These are phyloP conservation scores for Gymnogyps californianus DNA, from an alignment of 2,113 vertebrate genomes.

Conservation along the genomic window DNA sequence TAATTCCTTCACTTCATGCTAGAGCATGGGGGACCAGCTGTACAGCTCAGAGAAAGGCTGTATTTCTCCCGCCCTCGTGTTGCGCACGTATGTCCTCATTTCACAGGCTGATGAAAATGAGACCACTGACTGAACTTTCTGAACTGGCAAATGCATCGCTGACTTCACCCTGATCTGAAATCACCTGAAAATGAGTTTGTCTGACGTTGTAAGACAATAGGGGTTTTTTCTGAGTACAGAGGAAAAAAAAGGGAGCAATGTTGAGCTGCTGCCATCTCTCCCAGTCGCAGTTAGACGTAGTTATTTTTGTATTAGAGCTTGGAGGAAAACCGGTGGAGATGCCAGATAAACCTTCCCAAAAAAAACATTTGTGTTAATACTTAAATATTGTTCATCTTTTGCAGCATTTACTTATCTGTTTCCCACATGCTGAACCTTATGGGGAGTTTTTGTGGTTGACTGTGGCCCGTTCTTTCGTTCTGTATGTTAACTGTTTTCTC, in stretches of 20 bases:
- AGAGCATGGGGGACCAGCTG: accelerated
- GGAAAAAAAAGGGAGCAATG: neutral
- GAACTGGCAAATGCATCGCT: neutral
- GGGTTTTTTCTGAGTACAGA: neutral
- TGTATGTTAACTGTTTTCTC: neutral
- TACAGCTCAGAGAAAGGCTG: neutral
- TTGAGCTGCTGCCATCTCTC: constrained; percentile 31
- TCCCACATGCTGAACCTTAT: constrained; percentile 55
- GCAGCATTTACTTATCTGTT: constrained; percentile 27
- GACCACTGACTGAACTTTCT: neutral
- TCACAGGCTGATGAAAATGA: neutral
- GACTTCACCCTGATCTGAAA: constrained; percentile 7
- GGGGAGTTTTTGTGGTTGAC: constrained; percentile 39
- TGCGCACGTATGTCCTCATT: neutral
- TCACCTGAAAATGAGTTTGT: neutral
- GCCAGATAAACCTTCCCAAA: constrained; percentile 50
- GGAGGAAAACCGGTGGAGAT: neutral
- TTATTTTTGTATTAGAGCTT: constrained; percentile 51
- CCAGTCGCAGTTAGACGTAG: neutral
- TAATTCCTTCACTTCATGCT: neutral
- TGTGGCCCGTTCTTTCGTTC: neutral
- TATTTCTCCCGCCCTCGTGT: neutral
- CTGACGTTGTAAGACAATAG: neutral
- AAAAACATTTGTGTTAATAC: constrained; percentile 53
- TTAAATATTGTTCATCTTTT: constrained; percentile 59